phyloP scores from a whole-genome alignment of 2,888 invertebrate genomes.

The Odontocerum albicorne region DNA sequence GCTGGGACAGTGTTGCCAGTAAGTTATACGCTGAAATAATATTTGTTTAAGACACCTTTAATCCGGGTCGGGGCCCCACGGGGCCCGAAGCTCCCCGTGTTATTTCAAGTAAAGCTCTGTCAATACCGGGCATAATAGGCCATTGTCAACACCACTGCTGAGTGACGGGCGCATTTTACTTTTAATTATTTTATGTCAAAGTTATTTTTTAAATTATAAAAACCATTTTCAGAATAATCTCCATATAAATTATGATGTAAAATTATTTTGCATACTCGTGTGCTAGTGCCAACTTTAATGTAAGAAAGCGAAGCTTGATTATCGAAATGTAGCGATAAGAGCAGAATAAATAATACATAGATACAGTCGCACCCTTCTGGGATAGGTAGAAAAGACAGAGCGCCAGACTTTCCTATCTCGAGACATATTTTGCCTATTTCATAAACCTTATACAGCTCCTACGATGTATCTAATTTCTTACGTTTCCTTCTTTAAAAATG shows the following conservation, averaged over 20 bases:
- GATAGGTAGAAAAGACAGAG: too few relatives aligned
- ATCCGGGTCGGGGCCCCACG: conserved; percentile 26
- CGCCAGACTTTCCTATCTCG: too few relatives aligned
- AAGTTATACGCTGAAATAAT: conserved; percentile 32
- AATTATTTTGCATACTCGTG: neutral
- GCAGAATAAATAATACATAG: too few relatives aligned
- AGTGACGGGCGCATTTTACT: too few relatives aligned
- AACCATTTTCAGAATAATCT: neutral
- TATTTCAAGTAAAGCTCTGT: conserved; percentile 31
- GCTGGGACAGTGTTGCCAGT: conserved; percentile 8
- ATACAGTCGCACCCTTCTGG: too few relatives aligned
- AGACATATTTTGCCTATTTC: too few relatives aligned
- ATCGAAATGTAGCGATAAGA: too few relatives aligned
- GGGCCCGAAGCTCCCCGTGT: conserved; percentile 13
- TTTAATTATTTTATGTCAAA: neutral
- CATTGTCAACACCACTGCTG: too few relatives aligned
- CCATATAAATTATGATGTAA: neutral
- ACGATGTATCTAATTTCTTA: too few relatives aligned
- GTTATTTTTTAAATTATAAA: neutral
- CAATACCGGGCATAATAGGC: conserved; percentile 6
- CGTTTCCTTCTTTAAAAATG: too few relatives aligned
- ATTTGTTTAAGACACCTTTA: conserved; percentile 35
- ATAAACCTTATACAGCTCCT: too few relatives aligned
- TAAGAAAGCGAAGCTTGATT: neutral
- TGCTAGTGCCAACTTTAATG: neutral